Conservation (phyloP, 2,797 vertebrate genomes). For the Chelidonichthys spinosus region DNA sequence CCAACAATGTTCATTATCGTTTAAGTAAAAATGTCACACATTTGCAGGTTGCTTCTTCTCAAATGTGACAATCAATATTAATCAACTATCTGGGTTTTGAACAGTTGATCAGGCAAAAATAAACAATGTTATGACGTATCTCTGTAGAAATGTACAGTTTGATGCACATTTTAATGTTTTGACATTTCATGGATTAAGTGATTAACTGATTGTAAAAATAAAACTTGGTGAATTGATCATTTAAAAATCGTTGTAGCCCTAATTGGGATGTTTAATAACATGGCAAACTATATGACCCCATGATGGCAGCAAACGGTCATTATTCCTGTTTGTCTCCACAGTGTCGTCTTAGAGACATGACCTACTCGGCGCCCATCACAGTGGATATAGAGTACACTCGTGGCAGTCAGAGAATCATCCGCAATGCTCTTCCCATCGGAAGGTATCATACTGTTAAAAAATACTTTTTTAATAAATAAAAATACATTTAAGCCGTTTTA, state of each 20-base stretch:
- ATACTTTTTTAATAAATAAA: too few species aligned
- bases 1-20: background rate
- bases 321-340: slow-evolving; percentile 63
- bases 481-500: background rate
- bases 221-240: background rate
- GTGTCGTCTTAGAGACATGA: slow-evolving; percentile 98
- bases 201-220: background rate
- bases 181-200: background rate
- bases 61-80: background rate
- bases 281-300: background rate
- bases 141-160: background rate
- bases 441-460: slow-evolving; percentile 87
- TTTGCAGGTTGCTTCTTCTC: background rate
- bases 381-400: slow-evolving; percentile 99
- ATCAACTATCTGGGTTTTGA: background rate
- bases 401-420: slow-evolving; percentile 98
- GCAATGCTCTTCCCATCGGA: slow-evolving; percentile 95
- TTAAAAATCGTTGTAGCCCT: background rate
- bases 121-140: background rate
- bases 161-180: background rate
- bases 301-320: background rate
- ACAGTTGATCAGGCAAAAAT: background rate
- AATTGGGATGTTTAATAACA: background rate
- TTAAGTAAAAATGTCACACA: background rate
- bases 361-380: slow-evolving; percentile 95